These are phyloP conservation scores for Numenius arquata DNA, from an alignment of 2,113 vertebrate genomes.

Conservation along the genomic window DNA sequence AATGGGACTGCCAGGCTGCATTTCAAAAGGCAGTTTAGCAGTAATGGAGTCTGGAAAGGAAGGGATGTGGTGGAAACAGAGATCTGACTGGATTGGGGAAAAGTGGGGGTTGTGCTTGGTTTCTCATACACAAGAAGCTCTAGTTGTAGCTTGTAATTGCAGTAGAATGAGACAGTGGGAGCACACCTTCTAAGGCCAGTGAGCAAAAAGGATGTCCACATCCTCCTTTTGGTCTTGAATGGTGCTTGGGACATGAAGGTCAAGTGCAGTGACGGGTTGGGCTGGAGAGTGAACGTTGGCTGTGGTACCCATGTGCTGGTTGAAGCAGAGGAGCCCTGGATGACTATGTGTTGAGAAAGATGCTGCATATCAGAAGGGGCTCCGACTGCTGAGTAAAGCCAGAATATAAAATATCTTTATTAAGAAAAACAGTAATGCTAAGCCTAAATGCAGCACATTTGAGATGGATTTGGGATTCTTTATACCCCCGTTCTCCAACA, in stretches of 20 bases:
- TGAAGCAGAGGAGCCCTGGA: neutral
- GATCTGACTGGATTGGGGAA: neutral
- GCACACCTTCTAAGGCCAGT: too few species aligned
- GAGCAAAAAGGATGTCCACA: neutral
- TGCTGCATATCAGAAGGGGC: accelerated
- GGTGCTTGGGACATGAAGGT: neutral
- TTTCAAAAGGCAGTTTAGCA: neutral
- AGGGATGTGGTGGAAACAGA: neutral
- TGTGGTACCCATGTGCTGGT: accelerated
- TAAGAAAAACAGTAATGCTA: neutral
- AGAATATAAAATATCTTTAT: neutral
- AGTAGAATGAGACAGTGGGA: neutral
- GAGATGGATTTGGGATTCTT: neutral
- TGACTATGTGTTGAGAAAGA: neutral
- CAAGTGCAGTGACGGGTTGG: accelerated
- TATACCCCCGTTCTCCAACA: accelerated
- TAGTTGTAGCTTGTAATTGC: neutral
- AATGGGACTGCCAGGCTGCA: neutral
- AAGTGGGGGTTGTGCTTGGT: neutral
- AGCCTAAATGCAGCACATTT: neutral
- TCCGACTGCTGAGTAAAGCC: neutral
- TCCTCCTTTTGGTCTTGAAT: neutral
- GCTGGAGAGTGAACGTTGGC: too few species aligned
- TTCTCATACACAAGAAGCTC: neutral
- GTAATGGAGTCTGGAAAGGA: accelerated